Evolutionary conservation across 1,140 invertebrate species (phyloP).

Genomic region (Halesus radiatus): DNA sequence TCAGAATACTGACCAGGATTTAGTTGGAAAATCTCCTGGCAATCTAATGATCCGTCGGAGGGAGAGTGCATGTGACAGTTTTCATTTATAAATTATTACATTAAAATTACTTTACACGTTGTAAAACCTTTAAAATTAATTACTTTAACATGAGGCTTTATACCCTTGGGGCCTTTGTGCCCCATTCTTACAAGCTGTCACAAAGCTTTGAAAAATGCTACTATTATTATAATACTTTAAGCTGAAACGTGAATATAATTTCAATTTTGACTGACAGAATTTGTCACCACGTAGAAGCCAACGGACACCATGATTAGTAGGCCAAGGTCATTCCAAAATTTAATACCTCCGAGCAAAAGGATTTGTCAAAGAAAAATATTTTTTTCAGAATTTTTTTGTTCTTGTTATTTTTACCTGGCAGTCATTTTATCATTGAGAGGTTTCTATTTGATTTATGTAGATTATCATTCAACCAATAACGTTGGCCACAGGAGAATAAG

Average conservation of each 20-base stretch:
- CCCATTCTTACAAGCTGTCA: constrained; percentile 3
- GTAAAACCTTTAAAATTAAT: constrained; percentile 25
- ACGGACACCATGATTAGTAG: no score
- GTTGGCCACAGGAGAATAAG: no score
- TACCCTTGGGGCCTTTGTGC: neutral
- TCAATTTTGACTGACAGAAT: neutral
- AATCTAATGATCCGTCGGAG: neutral
- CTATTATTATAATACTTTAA: constrained; percentile 7
- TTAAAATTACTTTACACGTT: constrained; percentile 16
- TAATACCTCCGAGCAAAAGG: no score
- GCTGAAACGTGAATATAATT: constrained; percentile 1
- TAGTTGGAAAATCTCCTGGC: neutral
- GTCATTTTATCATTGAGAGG: no score
- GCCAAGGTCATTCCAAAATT: no score
- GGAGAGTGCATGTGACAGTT: constrained; percentile 9
- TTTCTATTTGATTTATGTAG: no score
- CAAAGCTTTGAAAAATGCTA: constrained; percentile 22
- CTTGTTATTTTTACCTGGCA: no score
- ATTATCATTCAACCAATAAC: no score
- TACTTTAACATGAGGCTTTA: constrained; percentile 7
- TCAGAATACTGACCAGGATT: neutral
- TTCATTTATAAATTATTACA: constrained; percentile 18
- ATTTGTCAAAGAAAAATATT: no score
- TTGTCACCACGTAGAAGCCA: no score
- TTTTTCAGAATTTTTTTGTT: no score